Conservation (phyloP, 2,888 invertebrate species). For the Cremastobaeus sp. region DNA sequence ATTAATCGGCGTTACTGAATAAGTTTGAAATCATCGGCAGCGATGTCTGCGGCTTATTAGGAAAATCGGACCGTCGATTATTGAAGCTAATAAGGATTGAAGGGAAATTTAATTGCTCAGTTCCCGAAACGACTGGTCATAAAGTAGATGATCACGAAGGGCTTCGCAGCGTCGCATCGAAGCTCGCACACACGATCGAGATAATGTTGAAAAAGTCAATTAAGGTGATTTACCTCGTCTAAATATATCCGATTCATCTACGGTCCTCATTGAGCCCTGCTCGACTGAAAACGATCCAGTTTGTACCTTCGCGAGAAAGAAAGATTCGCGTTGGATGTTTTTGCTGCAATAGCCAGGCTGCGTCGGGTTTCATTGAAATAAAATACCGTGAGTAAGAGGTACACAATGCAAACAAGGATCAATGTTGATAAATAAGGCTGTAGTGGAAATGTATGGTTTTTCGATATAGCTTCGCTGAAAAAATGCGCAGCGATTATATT, state of each 20-base stretch:
- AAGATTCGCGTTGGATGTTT: not conserved
- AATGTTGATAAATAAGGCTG: slow-evolving; percentile 4
- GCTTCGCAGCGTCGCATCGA: not conserved
- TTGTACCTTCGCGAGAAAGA: slow-evolving; percentile 19
- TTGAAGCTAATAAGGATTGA: no score
- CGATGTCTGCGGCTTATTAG: no score
- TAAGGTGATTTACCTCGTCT: slow-evolving; percentile 30
- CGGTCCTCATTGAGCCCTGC: slow-evolving; percentile 2
- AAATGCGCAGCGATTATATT: slow-evolving; percentile 9
- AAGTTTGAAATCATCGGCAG: no score
- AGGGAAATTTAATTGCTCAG: no score
- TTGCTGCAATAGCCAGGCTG: not conserved
- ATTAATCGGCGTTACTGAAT: no score
- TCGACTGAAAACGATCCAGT: slow-evolving; percentile 35
- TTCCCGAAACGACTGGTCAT: no score
- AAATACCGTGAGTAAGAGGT: slow-evolving; percentile 21
- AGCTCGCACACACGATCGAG: slow-evolving; percentile 1
- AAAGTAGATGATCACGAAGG: slow-evolving; percentile 27
- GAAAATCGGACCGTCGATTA: no score
- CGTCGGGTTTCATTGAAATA: slow-evolving; percentile 33
- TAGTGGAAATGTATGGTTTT: slow-evolving; percentile 10
- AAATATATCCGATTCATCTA: slow-evolving; percentile 26
- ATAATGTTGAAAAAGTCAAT: slow-evolving; percentile 31
- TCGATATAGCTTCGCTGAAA: not conserved
- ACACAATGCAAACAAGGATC: slow-evolving; percentile 4